Evolutionary conservation across 1,140 invertebrate species (phyloP).

Genomic region (Cryptotermes secundus): DNA sequence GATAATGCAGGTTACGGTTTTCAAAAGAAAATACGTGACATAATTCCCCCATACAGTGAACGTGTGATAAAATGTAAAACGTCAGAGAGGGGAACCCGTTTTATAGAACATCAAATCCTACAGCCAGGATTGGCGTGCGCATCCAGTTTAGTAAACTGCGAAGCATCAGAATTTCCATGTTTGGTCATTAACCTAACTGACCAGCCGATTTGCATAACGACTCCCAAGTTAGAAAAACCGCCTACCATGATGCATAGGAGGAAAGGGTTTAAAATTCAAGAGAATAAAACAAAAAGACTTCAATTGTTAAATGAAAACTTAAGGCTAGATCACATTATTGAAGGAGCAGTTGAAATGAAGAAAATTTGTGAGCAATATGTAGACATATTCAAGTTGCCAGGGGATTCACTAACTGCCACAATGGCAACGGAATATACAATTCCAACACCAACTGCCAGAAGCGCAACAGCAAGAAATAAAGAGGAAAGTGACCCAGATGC

Average conservation of each 20-base stretch:
- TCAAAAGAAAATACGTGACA: not conserved
- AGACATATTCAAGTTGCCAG: slow-evolving; percentile 13
- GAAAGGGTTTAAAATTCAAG: not conserved
- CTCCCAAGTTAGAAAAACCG: not conserved
- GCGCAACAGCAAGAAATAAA: no score
- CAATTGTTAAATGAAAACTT: slow-evolving; percentile 15
- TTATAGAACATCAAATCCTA: slow-evolving; percentile 1
- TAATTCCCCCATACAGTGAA: not conserved
- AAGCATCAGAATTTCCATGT: not conserved
- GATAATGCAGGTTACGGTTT: not conserved
- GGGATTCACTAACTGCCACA: slow-evolving; percentile 8
- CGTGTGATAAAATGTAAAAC: no score
- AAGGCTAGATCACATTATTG: slow-evolving; percentile 6
- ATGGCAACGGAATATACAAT: not conserved
- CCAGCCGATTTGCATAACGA: not conserved
- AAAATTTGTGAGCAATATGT: not conserved
- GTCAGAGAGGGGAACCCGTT: not conserved
- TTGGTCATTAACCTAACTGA: not conserved
- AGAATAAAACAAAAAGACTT: not conserved
- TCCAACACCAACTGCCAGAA: not conserved
- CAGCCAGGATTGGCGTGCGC: not conserved
- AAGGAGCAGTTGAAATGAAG: not conserved
- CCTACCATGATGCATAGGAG: not conserved
- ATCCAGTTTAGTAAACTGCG: slow-evolving; percentile 2
- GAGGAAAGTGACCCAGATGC: no score